Evolutionary conservation across 1,140 invertebrate species (phyloP), one percentile per base, ranked within the genome.

Genomic region (Neodiprion lecontei): DNA sequence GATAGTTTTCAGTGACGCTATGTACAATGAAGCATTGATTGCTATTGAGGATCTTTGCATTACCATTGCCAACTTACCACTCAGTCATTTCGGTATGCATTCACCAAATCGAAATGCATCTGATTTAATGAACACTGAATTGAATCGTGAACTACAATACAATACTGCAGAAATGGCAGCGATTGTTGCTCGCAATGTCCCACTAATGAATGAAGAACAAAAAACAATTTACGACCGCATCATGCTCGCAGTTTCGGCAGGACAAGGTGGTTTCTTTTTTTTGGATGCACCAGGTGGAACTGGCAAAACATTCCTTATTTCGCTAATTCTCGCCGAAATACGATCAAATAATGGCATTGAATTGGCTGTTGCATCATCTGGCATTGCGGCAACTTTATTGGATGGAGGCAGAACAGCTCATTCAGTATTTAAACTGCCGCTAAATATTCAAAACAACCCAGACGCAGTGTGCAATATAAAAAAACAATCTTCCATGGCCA

Each of bases 91-190:
- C 17, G 17, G 17, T 17, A 17, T 17, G 17, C 17, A 17, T 17
- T 17, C 17, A 17, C 17, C 17, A 17, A 17, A 17, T 17, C 17
- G 17, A 17, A 17, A 17, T 17, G 17, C 17, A 17, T 17, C 17
- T 17, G 17, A 17, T 17, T 17, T 17, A 17, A 74, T 75, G 72
- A 91, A 86, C 74, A 77, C 75, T 28, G 81, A 85, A 73, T 81
- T 82, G 75, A 69, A 81, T 79, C 75, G 82, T 75, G 83, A 87
- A 88, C 61, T 74, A 79, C 76, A 82, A 40, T 82, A 81, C 72
- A 78, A 86, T 78, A 72, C 3, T 12, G 72, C 78, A 9, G 70
- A 17, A 17, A 17, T 17, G 17, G 17, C 17, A 17, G 17, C 17
- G 17, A 17, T 17, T 17, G 17, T 17, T 17, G 17, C 17, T 17